Base-by-base conservation (phyloP, 2,888 invertebrate genomes). In the Taphrorychus bicolor region DNA sequence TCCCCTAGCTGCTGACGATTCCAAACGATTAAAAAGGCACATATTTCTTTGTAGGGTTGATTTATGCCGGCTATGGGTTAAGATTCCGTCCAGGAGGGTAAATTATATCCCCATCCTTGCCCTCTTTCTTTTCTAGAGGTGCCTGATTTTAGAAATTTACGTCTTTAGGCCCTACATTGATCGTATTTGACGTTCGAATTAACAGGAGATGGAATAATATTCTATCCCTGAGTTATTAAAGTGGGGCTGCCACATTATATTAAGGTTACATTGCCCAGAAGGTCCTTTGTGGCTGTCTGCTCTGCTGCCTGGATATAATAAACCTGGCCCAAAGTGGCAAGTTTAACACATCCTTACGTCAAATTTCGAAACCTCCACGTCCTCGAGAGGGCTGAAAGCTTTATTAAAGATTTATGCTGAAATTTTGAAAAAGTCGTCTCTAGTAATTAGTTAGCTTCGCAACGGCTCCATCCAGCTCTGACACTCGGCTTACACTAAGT, bases 401-500 rank as follows among this genome's bases (percentile, higher is more conserved):
- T 32, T 32, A 32, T 32, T 11, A 32, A 32, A 32, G 11, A 32
- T 32, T 32, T 32, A 32, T 32, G n/a, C 11, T 32, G 11, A 32
- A 32, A 32, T 9, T 32, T 11, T 9, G 32, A 7, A 9, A 11
- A 9, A 32, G 11, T 32, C 1, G 32, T 9, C 11, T 32, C 9
- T 32, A 32, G 7, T 32, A 32, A 32, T 32, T 32, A 32, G 32
- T 32, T 32, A 32, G 32, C 32, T 32, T 32, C 32, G 32, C 11
- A 9, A 1, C 32, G 32, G 2, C 32, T 32, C 32, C 11, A 32
- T 32, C 32, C 32, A 32, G 1, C 19, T 53, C 42, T 53, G 22
- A 40, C 52, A 53, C 49, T 32, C 40, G 22, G 52, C 60, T 60
- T 52, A 45, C 48, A 57, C 16, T 22, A 57, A 63, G 63, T 57